A percentile compares a stretch with the other conserved stretches of the same genome.
These are phyloP conservation scores for Troides oblongomaculatus DNA, from an alignment of 2,888 invertebrate genomes.

Conservation along the genomic window DNA sequence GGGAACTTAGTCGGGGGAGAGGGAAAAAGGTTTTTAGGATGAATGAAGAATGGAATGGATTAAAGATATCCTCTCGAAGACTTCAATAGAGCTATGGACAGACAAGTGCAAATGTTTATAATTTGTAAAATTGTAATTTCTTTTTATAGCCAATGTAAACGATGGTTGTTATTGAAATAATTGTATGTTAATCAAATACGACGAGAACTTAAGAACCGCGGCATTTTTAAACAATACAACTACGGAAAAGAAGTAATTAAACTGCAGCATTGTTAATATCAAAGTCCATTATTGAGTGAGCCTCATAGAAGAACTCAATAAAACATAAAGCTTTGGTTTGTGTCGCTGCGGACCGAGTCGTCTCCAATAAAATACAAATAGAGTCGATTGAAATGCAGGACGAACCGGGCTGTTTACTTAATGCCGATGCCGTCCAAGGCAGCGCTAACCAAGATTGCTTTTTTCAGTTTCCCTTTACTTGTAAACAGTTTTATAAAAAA, in stretches of 20 bases:
- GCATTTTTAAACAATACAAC: constrained; percentile 12
- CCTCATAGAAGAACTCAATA: constrained; percentile 67
- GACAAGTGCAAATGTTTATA: background rate
- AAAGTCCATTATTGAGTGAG: constrained; percentile 50
- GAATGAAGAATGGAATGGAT: too few species aligned
- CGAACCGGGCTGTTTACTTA: constrained; percentile 68
- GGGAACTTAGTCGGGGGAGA: too few species aligned
- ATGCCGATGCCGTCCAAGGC: constrained; percentile 56
- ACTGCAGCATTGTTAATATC: constrained; percentile 50
- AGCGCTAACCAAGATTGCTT: constrained; percentile 73
- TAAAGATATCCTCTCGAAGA: too few species aligned
- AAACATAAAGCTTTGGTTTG: constrained; percentile 62
- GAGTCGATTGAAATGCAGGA: constrained; percentile 75
- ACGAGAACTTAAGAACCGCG: constrained; percentile 12
- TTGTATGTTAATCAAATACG: constrained; percentile 8
- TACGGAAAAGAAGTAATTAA: constrained; percentile 47
- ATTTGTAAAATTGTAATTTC: background rate
- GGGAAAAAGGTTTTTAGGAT: too few species aligned
- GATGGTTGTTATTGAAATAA: constrained; percentile 7
- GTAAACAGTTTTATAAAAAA: constrained; percentile 65
- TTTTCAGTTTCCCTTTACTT: constrained; percentile 66
- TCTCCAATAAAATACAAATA: constrained; percentile 76
- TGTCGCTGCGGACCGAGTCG: constrained; percentile 52
- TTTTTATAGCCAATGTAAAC: background rate
- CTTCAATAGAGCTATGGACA: too few species aligned